These are phyloP conservation scores for Rhagologus leucostigma DNA, from an alignment of 2,113 vertebrate genomes.

Conservation along the genomic window DNA sequence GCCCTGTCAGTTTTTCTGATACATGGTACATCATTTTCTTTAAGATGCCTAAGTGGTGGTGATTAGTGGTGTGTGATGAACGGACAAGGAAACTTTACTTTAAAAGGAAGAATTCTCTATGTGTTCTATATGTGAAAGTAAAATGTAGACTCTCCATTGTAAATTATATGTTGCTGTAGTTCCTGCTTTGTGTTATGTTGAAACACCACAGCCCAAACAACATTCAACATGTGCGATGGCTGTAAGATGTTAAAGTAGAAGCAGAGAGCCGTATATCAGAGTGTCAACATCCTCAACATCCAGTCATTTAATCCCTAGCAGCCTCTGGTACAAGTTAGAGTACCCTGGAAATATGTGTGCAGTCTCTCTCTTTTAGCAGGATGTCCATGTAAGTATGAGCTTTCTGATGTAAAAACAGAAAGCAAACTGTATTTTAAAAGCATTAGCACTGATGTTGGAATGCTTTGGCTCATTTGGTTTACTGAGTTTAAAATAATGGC, in stretches of 20 bases:
- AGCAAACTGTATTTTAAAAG: background rate
- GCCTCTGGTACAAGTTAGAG: background rate
- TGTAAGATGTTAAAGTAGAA: background rate
- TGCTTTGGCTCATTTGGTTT: background rate
- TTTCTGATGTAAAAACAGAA: background rate
- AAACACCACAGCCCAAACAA: background rate
- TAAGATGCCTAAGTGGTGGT: background rate
- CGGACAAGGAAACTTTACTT: conserved; percentile 11
- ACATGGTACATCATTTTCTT: background rate
- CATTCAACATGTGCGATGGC: background rate
- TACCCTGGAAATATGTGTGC: background rate
- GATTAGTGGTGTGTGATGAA: background rate
- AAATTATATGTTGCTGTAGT: conserved; percentile 2
- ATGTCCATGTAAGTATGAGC: background rate
- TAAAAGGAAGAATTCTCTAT: conserved; percentile 22
- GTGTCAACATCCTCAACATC: conserved; percentile 2
- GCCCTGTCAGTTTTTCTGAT: background rate
- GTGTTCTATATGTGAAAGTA: background rate
- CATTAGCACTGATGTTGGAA: background rate
- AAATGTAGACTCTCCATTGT: background rate
- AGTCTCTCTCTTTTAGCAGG: background rate
- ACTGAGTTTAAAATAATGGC: background rate
- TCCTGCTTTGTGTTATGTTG: conserved; percentile 57
- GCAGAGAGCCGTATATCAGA: background rate
- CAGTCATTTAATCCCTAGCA: background rate